These are phyloP conservation scores for Nycteola revayana DNA, from an alignment of 2,888 invertebrate genomes.

Conservation along the genomic window DNA sequence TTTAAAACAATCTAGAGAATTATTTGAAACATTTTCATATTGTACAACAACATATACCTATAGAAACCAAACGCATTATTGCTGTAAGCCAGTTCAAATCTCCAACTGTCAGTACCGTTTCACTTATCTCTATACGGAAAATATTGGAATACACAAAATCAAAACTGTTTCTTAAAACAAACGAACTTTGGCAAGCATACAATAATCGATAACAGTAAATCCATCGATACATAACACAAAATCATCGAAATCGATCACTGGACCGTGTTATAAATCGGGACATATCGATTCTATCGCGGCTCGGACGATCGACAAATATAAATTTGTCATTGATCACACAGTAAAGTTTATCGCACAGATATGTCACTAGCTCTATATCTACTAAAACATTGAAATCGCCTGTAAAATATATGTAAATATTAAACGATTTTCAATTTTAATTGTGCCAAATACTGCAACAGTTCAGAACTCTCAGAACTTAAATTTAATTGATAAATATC, in stretches of 20 bases:
- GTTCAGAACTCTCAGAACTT: too few relatives aligned
- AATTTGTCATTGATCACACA: slow-evolving; percentile 81
- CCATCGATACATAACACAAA: slow-evolving; percentile 57
- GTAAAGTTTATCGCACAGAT: too few relatives aligned
- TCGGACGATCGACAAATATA: slow-evolving; percentile 75
- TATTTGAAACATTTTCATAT: too few relatives aligned
- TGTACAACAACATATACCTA: too few relatives aligned
- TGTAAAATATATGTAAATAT: too few relatives aligned
- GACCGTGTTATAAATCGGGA: slow-evolving; percentile 71
- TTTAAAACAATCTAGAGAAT: too few relatives aligned
- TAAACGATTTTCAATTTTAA: too few relatives aligned
- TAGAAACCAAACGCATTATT: not conserved
- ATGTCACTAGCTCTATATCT: too few relatives aligned
- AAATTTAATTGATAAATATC: too few relatives aligned
- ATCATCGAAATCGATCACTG: slow-evolving; percentile 74
- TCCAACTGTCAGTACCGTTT: slow-evolving; percentile 6
- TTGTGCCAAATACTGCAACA: too few relatives aligned
- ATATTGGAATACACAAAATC: slow-evolving; percentile 7
- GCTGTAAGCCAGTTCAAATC: not conserved
- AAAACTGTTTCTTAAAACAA: slow-evolving; percentile 28
- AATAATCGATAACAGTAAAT: slow-evolving; percentile 52
- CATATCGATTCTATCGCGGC: slow-evolving; percentile 76
- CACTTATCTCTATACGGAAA: slow-evolving; percentile 9
- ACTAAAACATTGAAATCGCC: too few relatives aligned
- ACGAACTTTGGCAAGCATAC: slow-evolving; percentile 39